Evolutionary conservation across 2,797 vertebrate species (phyloP), one percentile per base, ranked within the genome.

Genomic region (Melanotaenia maccullochi): DNA sequence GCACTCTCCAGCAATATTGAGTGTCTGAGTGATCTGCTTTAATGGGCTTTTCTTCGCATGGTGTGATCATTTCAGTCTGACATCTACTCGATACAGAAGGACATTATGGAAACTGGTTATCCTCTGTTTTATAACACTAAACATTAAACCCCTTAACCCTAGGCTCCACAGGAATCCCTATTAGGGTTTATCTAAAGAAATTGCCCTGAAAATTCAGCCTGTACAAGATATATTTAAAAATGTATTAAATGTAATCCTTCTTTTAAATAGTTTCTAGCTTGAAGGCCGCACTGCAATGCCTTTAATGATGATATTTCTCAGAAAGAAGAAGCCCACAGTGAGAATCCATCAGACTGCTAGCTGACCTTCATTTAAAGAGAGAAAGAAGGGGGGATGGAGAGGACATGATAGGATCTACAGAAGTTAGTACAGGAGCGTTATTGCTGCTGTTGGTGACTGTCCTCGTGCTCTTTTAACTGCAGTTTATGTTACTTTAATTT

Each of bases 261-360:
- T 67, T 80, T 71, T 38, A 74, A 79, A 83, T 86, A 60, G 76
- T 88, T 89, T 76, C 76, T 88, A 36, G 62, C 78, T 66, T 33
- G 62, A 81, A 89, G 82, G 75, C 68, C 60, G 51, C 76, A 65
- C 54, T 28, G 78, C 81, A 6, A 20, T 83, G 78, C 78, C 76
- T 75, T 84, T 87, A 90, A 89, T 84, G 79, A 70, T 55, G 36
- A 71, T 72, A 76, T 85, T 84, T 85, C 60, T 83, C 49, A 78
- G 72, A 85, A 65, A 79, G 60, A 65, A 47, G 73, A 60, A 62
- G 69, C 68, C 62, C 25, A 56, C 60, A 73, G 77, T 66, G 60
- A 81, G 68, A 32, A 84, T 78, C 42, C 74, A 83, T 84, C 82
- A 81, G 42, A 78, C 71, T 63, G 60, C 49, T 24, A 63, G 65